Evolutionary conservation across 2,113 vertebrate genomes (phyloP).

Genomic region (Charadrius vociferus): DNA sequence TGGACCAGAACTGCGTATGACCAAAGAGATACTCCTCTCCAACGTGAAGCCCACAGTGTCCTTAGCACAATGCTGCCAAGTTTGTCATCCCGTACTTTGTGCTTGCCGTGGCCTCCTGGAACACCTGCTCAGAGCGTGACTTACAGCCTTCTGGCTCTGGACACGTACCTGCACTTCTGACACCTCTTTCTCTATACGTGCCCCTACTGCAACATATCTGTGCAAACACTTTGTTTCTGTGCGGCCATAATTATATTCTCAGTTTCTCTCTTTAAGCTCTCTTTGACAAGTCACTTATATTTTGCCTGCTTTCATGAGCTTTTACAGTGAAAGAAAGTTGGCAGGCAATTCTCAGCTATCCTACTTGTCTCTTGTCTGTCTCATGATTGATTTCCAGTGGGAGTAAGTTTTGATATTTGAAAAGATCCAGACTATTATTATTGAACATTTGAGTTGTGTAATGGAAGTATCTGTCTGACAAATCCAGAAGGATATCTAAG

Average conservation of each 20-base stretch:
- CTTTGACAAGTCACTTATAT: conserved; percentile 23
- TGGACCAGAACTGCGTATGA: not conserved
- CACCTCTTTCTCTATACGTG: rapidly evolving
- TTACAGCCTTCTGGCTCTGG: not conserved
- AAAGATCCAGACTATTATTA: conserved; percentile 54
- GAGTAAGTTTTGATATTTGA: conserved; percentile 65
- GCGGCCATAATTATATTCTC: not conserved
- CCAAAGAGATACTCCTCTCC: not conserved
- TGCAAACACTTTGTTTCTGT: not conserved
- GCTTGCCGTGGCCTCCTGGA: not conserved
- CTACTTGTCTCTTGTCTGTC: conserved; percentile 17
- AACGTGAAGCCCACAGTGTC: rapidly evolving
- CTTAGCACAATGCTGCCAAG: not conserved
- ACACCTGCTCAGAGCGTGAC: rapidly evolving
- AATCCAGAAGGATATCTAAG: conserved; percentile 9
- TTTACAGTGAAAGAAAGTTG: not conserved
- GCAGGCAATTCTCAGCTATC: conserved; percentile 33
- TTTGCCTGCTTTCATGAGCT: conserved; percentile 23
- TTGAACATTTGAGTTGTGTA: conserved; percentile 3
- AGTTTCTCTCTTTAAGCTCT: not conserved
- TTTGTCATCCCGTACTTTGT: not conserved
- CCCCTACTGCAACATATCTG: not conserved
- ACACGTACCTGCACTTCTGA: not conserved
- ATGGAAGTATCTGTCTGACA: conserved; percentile 41
- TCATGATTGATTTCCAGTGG: conserved; percentile 65